Conservation (phyloP, 2,888 invertebrate species). For the Oscheius sp. region DNA sequence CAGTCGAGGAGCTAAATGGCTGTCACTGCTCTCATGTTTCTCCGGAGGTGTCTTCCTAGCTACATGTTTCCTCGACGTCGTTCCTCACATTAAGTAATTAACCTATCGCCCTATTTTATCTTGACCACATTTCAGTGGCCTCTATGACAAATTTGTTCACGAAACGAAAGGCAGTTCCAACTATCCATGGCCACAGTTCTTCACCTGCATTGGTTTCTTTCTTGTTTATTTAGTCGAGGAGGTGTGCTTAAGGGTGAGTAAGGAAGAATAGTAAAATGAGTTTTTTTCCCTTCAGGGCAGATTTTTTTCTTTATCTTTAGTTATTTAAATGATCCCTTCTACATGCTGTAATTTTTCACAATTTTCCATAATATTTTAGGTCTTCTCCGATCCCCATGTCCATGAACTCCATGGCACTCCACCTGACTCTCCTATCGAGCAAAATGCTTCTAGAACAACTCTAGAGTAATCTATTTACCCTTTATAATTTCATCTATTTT, state of each 20-base stretch:
- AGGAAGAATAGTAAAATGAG: background rate
- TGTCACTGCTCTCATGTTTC: conserved; percentile 44
- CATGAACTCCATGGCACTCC: conserved; percentile 5
- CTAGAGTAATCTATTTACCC: background rate
- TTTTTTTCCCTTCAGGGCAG: background rate
- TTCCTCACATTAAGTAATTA: conserved; percentile 65
- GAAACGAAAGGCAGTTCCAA: conserved; percentile 31
- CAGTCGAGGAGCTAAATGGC: conserved; percentile 20
- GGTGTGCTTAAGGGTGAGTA: conserved; percentile 29
- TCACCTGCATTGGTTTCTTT: conserved; percentile 68
- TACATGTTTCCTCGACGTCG: conserved; percentile 65
- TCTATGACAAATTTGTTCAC: conserved; percentile 39
- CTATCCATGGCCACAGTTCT: conserved; percentile 65
- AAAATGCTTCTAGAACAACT: background rate
- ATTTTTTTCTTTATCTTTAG: background rate
- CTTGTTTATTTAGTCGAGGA: conserved; percentile 69
- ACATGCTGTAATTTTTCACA: background rate
- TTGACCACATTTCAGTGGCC: conserved; percentile 39
- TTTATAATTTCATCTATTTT: conserved; percentile 19
- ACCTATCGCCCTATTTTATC: background rate
- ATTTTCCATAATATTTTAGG: background rate
- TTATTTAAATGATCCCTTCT: background rate
- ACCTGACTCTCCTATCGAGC: conserved; percentile 4
- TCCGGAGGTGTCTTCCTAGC: conserved; percentile 62
- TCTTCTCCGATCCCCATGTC: background rate